Percentiles rank a stretch among this genome's conserved stretches.
Evolutionary conservation across 2,113 vertebrate genomes (phyloP).

Genomic region (Ursus arctos): DNA sequence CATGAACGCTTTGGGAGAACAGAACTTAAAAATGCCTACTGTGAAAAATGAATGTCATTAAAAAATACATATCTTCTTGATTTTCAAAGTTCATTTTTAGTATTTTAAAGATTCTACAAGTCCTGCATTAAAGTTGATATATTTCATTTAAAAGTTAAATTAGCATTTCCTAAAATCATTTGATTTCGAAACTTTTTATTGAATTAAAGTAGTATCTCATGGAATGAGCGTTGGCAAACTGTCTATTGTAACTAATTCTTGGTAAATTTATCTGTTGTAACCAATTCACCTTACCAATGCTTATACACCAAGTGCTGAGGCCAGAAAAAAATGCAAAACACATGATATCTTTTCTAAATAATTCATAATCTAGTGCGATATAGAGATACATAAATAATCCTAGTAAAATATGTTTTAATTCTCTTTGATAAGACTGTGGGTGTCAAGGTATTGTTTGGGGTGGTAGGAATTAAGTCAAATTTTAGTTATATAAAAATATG

Average conservation of each 20-base stretch:
- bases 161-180: neutral
- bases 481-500: neutral
- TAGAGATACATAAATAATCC: neutral
- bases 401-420: constrained; percentile 37
- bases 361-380: neutral
- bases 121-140: neutral
- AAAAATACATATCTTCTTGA: neutral
- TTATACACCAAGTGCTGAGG: neutral
- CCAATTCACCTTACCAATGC: neutral
- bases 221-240: neutral
- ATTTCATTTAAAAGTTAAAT: neutral
- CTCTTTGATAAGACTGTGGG: neutral
- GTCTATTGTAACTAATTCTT: neutral
- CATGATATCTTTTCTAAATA: neutral
- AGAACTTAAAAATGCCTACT: neutral
- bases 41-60: neutral
- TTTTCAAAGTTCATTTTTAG: neutral
- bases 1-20: neutral
- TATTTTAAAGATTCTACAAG: neutral
- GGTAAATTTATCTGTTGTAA: neutral
- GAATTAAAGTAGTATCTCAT: neutral
- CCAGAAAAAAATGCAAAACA: neutral
- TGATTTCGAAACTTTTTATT: neutral
- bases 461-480: neutral
- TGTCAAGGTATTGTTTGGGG: neutral